phyloP scores from a whole-genome alignment of 2,888 invertebrate genomes.

The Syritta pipiens region DNA sequence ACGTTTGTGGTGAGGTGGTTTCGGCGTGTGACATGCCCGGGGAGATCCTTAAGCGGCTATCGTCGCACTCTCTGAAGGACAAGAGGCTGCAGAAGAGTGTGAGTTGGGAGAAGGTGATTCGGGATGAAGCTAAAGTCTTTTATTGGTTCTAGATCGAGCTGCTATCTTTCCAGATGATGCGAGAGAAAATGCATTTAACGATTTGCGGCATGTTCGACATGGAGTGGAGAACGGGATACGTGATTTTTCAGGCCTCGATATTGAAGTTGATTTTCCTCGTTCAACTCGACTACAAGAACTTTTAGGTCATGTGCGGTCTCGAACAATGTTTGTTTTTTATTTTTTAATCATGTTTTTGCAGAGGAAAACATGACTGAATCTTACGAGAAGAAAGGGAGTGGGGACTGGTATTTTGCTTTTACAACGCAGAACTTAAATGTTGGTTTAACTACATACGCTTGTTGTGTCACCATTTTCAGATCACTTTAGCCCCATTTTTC shows the following conservation, averaged over 20 bases:
- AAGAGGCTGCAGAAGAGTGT: background rate
- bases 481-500: no score
- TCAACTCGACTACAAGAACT: background rate
- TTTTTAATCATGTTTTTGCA: no score
- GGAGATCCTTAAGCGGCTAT: background rate
- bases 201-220: constrained; percentile 6
- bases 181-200: background rate
- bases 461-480: no score
- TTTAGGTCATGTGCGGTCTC: no score
- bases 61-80: background rate
- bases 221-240: background rate
- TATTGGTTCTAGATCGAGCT: background rate
- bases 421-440: no score
- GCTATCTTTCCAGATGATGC: background rate
- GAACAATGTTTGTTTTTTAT: no score
- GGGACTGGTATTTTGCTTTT: no score
- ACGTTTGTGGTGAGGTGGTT: background rate
- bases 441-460: no score
- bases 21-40: background rate
- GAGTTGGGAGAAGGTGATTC: background rate
- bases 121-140: no score
- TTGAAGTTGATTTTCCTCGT: background rate
- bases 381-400: no score
- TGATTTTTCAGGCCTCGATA: background rate
- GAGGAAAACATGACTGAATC: no score